Conservation (phyloP, 1,140 invertebrate species). For the Bombus balteatus region DNA sequence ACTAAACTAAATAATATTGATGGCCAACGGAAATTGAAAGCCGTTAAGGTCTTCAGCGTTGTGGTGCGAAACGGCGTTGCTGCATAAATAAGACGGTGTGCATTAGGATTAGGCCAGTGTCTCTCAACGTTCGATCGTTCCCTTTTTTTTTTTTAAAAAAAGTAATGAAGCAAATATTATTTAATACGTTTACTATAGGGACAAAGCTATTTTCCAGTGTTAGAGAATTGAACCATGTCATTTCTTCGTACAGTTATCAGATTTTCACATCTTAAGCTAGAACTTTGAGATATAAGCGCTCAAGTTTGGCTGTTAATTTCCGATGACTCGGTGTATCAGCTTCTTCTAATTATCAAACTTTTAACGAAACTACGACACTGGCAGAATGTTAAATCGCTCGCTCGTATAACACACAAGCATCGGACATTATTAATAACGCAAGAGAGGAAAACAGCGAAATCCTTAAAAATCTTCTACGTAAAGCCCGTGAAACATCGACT, state of each 20-base stretch:
- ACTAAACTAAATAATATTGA: slow-evolving; percentile 84
- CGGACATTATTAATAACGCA: neutral
- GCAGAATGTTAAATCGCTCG: neutral
- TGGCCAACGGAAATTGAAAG: slow-evolving; percentile 83
- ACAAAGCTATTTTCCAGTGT: neutral
- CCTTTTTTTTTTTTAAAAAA: neutral
- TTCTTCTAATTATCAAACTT: slow-evolving; percentile 4
- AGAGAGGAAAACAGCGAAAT: neutral
- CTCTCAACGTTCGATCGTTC: slow-evolving; percentile 44
- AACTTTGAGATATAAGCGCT: neutral
- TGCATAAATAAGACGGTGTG: slow-evolving; percentile 80
- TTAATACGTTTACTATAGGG: neutral
- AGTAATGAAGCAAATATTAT: neutral
- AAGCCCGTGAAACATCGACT: slow-evolving; percentile 12
- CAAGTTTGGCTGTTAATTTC: neutral
- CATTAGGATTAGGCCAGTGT: slow-evolving; percentile 78
- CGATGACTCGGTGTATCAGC: neutral
- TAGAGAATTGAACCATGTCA: neutral
- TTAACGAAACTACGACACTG: neutral
- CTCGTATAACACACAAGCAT: neutral
- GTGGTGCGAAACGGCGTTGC: slow-evolving; percentile 74
- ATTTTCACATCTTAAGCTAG: neutral
- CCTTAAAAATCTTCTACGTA: slow-evolving; percentile 1
- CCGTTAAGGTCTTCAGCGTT: slow-evolving; percentile 80
- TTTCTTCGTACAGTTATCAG: neutral